Conservation (phyloP, 1,140 invertebrate species). For the Lasioglossum baleicum region DNA sequence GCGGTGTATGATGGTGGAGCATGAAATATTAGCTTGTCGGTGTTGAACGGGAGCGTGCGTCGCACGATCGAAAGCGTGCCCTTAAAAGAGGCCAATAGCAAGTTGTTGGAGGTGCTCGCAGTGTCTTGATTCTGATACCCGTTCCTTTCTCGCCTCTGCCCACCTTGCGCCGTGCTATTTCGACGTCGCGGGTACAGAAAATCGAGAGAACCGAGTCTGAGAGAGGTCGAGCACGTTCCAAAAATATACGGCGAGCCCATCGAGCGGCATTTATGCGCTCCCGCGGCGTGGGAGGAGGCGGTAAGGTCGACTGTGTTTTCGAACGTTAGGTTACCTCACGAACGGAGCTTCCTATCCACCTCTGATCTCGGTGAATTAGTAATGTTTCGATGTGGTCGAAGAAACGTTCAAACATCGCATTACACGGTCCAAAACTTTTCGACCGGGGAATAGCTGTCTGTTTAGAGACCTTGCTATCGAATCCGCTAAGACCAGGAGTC, state of each 20-base stretch:
- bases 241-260: conserved; percentile 66
- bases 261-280: conserved; percentile 49
- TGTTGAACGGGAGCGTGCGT: not conserved
- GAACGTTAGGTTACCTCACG: conserved; percentile 32
- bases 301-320: conserved; percentile 53
- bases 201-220: conserved; percentile 59
- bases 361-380: conserved; percentile 15
- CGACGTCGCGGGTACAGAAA: conserved; percentile 54
- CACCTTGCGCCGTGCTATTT: conserved; percentile 63
- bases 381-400: not conserved
- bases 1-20: too few relatives aligned
- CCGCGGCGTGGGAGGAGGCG: conserved; percentile 3
- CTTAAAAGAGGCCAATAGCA: conserved; percentile 25
- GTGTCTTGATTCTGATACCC: conserved; percentile 42
- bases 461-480: too few relatives aligned
- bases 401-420: too few relatives aligned
- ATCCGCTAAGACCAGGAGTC: too few relatives aligned
- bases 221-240: conserved; percentile 59
- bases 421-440: too few relatives aligned
- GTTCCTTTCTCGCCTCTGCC: conserved; percentile 41
- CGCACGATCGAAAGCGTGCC: not conserved
- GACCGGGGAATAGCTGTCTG: too few relatives aligned
- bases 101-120: conserved; percentile 13
- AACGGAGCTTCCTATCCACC: conserved; percentile 12
- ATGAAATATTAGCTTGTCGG: not conserved